A percentile compares a stretch with the other conserved stretches of the same genome.
Conservation (phyloP, 1,140 invertebrate species). For the Brachionus angularis region DNA sequence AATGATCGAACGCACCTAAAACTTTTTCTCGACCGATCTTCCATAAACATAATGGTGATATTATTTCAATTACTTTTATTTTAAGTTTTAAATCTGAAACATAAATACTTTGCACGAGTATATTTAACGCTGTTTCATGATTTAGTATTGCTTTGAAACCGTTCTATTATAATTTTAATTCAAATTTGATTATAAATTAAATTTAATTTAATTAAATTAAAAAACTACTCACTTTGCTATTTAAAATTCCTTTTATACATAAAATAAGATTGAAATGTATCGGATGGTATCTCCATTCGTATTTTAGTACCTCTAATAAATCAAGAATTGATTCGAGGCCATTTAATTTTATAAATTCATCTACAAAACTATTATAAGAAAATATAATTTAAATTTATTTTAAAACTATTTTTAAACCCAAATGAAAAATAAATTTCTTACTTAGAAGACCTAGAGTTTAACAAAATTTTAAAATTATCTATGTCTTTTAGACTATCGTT, state of each 20-base stretch:
- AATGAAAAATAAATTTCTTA: background rate
- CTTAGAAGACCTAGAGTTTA: conserved; percentile 5
- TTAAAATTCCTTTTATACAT: conserved; percentile 21
- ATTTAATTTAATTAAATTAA: background rate
- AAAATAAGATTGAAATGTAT: conserved; percentile 5
- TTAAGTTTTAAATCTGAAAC: conserved; percentile 14
- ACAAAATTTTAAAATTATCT: conserved; percentile 19
- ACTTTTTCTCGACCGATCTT: conserved; percentile 32
- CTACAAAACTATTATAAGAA: conserved; percentile 22
- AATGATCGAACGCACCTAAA: conserved; percentile 31
- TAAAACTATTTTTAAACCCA: background rate
- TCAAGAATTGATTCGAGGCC: background rate
- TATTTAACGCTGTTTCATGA: conserved; percentile 22
- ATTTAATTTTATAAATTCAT: conserved; percentile 8
- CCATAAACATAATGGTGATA: conserved; percentile 37
- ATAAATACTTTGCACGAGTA: conserved; percentile 31
- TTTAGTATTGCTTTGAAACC: conserved; percentile 18
- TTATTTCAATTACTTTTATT: conserved; percentile 40
- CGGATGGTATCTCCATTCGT: conserved; percentile 13
- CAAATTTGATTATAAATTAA: background rate
- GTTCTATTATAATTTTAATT: background rate
- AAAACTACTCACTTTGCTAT: conserved; percentile 14
- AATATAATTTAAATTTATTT: background rate
- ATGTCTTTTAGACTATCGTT: conserved; percentile 11
- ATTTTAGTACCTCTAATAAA: background rate